Conservation (phyloP, 2,113 vertebrate genomes). For the Entomyzon cyanotis region DNA sequence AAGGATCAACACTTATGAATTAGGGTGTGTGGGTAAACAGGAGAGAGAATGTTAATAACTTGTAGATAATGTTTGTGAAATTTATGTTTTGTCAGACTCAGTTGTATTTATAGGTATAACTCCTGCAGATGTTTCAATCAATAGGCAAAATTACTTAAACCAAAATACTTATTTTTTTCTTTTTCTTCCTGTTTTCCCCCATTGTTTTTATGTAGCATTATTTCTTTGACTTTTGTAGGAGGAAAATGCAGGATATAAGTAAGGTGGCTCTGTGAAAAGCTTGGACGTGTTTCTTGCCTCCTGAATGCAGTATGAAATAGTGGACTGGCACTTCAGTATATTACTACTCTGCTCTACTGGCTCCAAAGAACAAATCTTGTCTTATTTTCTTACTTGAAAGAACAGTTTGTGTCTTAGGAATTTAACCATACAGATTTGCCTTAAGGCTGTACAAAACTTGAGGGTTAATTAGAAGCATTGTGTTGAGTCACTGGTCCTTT, state of each 20-base stretch:
- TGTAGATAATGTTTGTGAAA: background rate
- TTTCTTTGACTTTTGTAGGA: background rate
- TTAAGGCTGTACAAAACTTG: background rate
- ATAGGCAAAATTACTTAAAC: background rate
- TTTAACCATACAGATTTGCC: background rate
- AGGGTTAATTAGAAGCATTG: background rate
- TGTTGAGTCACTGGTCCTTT: background rate
- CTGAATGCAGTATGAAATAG: background rate
- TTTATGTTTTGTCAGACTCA: background rate
- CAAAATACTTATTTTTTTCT: background rate
- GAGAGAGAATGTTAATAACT: background rate
- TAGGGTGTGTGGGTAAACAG: background rate
- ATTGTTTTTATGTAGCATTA: background rate
- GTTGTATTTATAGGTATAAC: background rate
- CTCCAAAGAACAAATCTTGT: background rate
- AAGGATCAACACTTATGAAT: background rate
- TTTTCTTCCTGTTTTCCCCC: background rate
- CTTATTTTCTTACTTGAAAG: background rate
- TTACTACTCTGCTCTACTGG: background rate
- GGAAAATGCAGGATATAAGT: background rate
- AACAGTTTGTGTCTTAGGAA: background rate
- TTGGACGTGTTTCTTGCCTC: background rate
- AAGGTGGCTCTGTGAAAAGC: background rate
- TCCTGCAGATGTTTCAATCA: background rate
- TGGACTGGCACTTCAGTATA: background rate